Percentiles rank a stretch among this genome's conserved stretches.
These are phyloP conservation scores for Rotaria magnacalcarata DNA, from an alignment of 2,888 invertebrate genomes.

Conservation along the genomic window DNA sequence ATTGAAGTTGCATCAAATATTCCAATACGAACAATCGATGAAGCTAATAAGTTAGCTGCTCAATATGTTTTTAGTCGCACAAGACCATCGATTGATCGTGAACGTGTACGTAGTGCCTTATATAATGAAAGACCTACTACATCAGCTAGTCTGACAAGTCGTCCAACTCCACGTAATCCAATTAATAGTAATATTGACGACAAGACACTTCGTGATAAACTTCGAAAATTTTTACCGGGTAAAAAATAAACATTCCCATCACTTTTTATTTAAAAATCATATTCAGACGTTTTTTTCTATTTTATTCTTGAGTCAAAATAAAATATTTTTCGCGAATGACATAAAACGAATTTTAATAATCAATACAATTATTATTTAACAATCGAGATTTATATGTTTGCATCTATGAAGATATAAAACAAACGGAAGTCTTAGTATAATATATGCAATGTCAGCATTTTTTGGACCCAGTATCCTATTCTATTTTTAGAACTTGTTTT, in stretches of 20 bases:
- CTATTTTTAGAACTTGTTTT: no score
- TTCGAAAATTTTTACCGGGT: not conserved
- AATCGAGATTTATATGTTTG: no score
- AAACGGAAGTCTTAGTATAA: no score
- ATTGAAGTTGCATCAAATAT: not conserved
- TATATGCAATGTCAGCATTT: no score
- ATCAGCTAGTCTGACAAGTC: not conserved
- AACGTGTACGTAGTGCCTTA: not conserved
- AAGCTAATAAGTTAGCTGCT: not conserved
- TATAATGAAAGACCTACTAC: not conserved
- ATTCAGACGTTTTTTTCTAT: not conserved
- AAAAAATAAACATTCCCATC: not conserved
- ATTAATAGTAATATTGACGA: not conserved
- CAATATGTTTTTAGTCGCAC: not conserved
- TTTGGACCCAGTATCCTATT: no score
- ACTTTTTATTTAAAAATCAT: not conserved
- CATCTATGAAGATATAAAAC: no score
- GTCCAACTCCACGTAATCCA: not conserved
- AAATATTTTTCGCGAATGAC: not conserved
- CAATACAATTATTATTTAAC: no score
- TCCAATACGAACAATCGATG: not conserved
- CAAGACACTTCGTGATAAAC: not conserved
- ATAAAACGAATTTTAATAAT: no score
- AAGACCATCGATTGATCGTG: not conserved
- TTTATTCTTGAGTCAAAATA: no score